phyloP scores from a whole-genome alignment of 2,113 vertebrate genomes.

The Bos taurus region DNA sequence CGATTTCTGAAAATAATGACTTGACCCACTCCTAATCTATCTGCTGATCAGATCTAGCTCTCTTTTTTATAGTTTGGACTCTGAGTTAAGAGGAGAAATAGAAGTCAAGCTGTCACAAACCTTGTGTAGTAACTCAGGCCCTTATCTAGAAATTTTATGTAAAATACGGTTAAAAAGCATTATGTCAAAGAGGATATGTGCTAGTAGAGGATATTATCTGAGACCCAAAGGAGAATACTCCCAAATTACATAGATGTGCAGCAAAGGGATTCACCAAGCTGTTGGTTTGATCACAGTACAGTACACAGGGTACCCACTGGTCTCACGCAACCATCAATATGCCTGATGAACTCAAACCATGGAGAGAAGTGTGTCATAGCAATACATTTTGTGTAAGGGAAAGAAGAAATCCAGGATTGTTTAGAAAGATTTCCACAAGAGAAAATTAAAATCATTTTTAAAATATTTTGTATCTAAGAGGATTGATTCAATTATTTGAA shows the following conservation, averaged over 20 bases:
- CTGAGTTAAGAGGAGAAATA: neutral
- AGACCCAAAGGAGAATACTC: neutral
- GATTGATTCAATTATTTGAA: conserved; percentile 8
- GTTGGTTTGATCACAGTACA: neutral
- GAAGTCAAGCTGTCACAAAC: neutral
- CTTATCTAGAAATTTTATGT: neutral
- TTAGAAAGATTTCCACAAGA: neutral
- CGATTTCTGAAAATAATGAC: neutral
- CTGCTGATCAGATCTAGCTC: neutral
- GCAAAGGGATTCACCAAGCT: neutral
- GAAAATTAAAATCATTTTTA: neutral
- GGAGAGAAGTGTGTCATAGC: neutral
- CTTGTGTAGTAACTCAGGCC: neutral
- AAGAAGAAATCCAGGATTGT: neutral
- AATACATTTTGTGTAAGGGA: neutral
- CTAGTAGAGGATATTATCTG: neutral
- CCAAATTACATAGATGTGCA: neutral
- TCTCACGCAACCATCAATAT: neutral
- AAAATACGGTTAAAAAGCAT: neutral
- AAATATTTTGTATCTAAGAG: neutral
- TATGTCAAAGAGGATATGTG: neutral
- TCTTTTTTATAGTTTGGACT: neutral
- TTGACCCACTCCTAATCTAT: neutral
- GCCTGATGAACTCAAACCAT: neutral
- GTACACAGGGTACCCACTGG: accelerated